Evolutionary conservation across 1,140 invertebrate genomes (phyloP).

Genomic region (Eumaeus atala): DNA sequence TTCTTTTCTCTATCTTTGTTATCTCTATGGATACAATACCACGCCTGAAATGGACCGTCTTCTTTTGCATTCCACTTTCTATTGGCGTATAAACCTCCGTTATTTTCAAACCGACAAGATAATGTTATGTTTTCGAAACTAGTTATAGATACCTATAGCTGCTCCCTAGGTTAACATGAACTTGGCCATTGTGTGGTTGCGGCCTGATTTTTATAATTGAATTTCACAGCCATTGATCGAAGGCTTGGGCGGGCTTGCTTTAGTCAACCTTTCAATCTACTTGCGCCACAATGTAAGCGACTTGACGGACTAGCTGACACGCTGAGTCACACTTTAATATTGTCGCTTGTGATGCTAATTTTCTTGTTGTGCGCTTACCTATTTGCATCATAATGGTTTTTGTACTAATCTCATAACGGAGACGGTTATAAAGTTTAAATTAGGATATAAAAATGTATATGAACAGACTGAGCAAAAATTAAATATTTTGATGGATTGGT

Average conservation of each 20-base stretch:
- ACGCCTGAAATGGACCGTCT: too few relatives aligned
- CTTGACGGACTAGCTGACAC: conserved; percentile 56
- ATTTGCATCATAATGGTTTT: conserved; percentile 68
- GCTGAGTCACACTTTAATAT: conserved; percentile 66
- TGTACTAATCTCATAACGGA: conserved; percentile 24
- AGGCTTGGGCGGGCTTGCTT: conserved; percentile 57
- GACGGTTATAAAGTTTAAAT: not conserved
- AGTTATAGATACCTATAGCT: too few relatives aligned
- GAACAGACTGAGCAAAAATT: not conserved
- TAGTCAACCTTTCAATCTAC: conserved; percentile 52
- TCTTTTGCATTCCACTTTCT: too few relatives aligned
- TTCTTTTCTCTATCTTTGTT: too few relatives aligned
- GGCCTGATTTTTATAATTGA: conserved; percentile 54
- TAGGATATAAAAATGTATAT: not conserved
- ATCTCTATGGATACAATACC: too few relatives aligned
- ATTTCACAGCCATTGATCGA: conserved; percentile 64
- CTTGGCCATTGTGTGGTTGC: conserved; percentile 24
- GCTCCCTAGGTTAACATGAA: conserved; percentile 5
- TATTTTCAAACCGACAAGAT: too few relatives aligned
- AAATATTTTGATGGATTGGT: too few relatives aligned
- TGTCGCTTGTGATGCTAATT: conserved; percentile 69
- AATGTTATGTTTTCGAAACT: too few relatives aligned
- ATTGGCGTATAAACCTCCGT: too few relatives aligned
- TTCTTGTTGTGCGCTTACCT: conserved; percentile 65
- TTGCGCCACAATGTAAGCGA: conserved; percentile 62